Base-by-base conservation (phyloP, 2,888 invertebrate species). In the Limulus polyphemus region DNA sequence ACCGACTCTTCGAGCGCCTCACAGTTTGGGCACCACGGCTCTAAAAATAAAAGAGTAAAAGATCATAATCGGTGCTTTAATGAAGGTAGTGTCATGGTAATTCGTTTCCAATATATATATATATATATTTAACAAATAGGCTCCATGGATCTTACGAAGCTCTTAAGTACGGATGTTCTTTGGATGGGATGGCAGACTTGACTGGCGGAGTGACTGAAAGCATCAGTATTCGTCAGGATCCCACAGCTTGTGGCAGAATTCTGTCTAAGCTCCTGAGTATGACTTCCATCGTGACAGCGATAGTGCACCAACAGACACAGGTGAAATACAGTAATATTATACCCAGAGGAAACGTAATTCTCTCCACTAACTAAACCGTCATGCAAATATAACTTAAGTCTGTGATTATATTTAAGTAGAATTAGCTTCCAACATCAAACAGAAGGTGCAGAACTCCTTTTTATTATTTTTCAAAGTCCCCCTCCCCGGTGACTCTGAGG, bases 111-210 rank as follows among this genome's bases (percentile, higher is more conserved):
- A n/a, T n/a, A n/a, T n/a, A n/a, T n/a, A n/a, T n/a, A n/a, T n/a
- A n/a, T n/a, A n/a, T n/a, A n/a, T n/a, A n/a, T n/a, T 54, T 17
- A 12, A 12, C 54, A 13, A 57, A 16, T 63, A 90, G 90, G 77
- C 77, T 93, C 60, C 92, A 92, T 74, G 92, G 92, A 7, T 92
- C 92, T 0, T 93, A 93, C 77, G 92, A 93, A 77, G 92, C 92
- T 0, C 79, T 93, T 1, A 92, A 92, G 74, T 93, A 93, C 73
- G 91, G 91, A n/a, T 89, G 88, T 55, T 79, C 90, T 12, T 78
- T 90, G 65, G 91, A 92, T 74, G 92, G 91, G 0, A 78, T 93
- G 59, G 88, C 90, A 0, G 91, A 92, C 77, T 80, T 93, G 48
- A 88, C 91, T 0, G 92, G 92, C 0, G 92, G 92, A 9, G 87